Evolutionary conservation across 2,888 invertebrate species (phyloP).

Genomic region (Thecocarcelia acutangulata): DNA sequence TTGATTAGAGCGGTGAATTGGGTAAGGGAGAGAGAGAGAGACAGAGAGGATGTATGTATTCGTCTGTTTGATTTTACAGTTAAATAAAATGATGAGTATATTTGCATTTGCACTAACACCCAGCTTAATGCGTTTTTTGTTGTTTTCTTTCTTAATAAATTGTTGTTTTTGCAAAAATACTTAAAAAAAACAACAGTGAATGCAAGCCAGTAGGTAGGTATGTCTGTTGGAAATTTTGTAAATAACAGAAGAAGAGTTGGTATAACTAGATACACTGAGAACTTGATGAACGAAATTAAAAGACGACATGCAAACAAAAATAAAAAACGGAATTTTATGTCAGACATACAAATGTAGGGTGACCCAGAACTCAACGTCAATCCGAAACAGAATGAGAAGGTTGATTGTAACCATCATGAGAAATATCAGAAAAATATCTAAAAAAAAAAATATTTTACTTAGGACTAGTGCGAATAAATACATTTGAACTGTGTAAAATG

Average conservation of each 20-base stretch:
- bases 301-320: background rate
- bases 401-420: too few species aligned
- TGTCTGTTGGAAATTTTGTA: slow-evolving; percentile 30
- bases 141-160: background rate
- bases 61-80: background rate
- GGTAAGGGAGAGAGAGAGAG: slow-evolving; percentile 15
- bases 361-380: too few species aligned
- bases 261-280: slow-evolving; percentile 22
- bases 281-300: slow-evolving; percentile 19
- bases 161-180: slow-evolving; percentile 9
- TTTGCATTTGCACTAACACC: slow-evolving; percentile 59
- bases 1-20: slow-evolving; percentile 58
- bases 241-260: slow-evolving; percentile 16
- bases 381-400: too few species aligned
- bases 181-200: slow-evolving; percentile 5
- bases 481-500: too few species aligned
- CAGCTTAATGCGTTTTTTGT: slow-evolving; percentile 28
- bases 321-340: too few species aligned
- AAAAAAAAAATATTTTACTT: too few species aligned
- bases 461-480: too few species aligned
- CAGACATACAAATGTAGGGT: too few species aligned
- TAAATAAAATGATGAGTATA: slow-evolving; percentile 38
- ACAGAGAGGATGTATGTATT: slow-evolving; percentile 10
- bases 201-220: slow-evolving; percentile 32
- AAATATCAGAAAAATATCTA: too few species aligned